A percentile compares a stretch with the other conserved stretches of the same genome.
These are phyloP conservation scores for Rattus rattus DNA, from an alignment of 2,113 vertebrate genomes.

Conservation along the genomic window DNA sequence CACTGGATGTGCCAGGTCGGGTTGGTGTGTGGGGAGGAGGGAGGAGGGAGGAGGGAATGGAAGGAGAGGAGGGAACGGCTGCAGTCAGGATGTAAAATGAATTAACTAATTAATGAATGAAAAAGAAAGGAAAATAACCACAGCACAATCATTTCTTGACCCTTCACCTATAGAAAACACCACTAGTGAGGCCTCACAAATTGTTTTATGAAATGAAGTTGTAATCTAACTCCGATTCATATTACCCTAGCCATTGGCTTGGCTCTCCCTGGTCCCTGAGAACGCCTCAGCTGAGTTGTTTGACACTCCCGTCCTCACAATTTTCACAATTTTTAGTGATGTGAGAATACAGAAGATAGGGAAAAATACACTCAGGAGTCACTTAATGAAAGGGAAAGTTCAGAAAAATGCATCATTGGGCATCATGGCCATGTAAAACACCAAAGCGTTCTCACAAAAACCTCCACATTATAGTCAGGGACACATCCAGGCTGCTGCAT, in stretches of 20 bases:
- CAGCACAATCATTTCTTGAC: conserved; percentile 15
- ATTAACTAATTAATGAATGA: too few species aligned
- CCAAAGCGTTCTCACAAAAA: neutral
- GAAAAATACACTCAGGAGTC: neutral
- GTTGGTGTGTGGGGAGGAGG: too few species aligned
- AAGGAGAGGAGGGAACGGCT: too few species aligned
- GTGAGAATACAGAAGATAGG: neutral
- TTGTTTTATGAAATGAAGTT: too few species aligned
- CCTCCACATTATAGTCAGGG: neutral
- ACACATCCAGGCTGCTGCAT: neutral
- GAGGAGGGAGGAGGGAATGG: too few species aligned
- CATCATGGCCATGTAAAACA: neutral
- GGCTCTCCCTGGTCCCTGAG: too few species aligned
- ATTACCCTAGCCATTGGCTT: neutral
- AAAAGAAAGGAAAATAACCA: neutral
- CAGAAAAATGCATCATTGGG: neutral
- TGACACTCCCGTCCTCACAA: neutral
- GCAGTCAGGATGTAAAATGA: too few species aligned
- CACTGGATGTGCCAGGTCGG: too few species aligned
- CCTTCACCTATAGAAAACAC: neutral
- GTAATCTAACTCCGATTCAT: neutral
- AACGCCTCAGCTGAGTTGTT: too few species aligned
- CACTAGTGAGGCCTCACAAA: neutral
- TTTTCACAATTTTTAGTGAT: conserved; percentile 19
- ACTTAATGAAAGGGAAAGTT: neutral